Evolutionary conservation across 2,113 vertebrate genomes (phyloP), one percentile per base, ranked within the genome.

Genomic region (Synodontis membranacea): DNA sequence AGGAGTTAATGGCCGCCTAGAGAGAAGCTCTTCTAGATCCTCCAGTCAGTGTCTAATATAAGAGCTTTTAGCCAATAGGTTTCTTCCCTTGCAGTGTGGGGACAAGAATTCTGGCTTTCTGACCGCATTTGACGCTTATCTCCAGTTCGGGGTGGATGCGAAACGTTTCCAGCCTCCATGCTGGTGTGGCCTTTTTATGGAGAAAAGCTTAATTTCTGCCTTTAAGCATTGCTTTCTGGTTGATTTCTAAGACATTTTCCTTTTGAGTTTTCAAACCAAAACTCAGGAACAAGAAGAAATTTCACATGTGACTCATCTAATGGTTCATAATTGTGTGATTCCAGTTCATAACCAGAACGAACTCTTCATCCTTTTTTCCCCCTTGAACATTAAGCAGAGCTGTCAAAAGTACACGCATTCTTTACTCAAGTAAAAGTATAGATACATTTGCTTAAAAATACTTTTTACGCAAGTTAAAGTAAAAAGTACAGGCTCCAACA

Each of bases 21-120:
- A 89, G 81, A 88, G 60, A 86, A 58, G 52, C 44, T 87, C 82
- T 79, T 79, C 70, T 62, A 86, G 83, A 79, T 87, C 87, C 83
- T 75, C 75, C 74, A 62, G 46, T 74, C 82, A 39, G 39, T 68
- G 21, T 74, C 54, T 28, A 56, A 68, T 48, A 42, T 48, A 81
- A 28, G 50, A 64, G n/a, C 19, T 28, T 46, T 44, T 15, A 75
- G 62, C 72, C 50, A 83, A 81, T 64, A 86, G 85, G 80, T 56
- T 79, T 74, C 83, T 82, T 58, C 48, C 82, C 66, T 80, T 76
- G 87, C 82, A 85, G 74, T 68, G 75, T 64, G 75, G 42, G 87
- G 82, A 87, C 34, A 75, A 60, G 78, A 60, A 42, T 75, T 75
- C 87, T 88, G 86, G 78, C 81, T 37, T 82, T 44, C 28, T 87